phyloP scores from a whole-genome alignment of 2,888 invertebrate species.

The Julus scandinavius region DNA sequence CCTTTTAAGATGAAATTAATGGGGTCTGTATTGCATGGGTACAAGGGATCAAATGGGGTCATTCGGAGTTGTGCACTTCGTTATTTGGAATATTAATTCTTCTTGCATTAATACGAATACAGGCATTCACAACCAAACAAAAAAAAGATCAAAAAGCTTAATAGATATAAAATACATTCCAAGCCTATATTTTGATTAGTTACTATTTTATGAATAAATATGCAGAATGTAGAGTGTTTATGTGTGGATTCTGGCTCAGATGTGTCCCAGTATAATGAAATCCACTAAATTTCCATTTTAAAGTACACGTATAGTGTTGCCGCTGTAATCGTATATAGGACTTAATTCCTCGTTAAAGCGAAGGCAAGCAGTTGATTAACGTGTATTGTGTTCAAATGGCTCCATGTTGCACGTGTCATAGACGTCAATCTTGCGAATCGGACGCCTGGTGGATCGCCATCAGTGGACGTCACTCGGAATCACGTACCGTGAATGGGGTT shows the following conservation, averaged over 20 bases:
- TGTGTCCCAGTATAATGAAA: too few relatives aligned
- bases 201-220: too few relatives aligned
- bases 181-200: too few relatives aligned
- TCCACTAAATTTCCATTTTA: too few relatives aligned
- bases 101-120: too few relatives aligned
- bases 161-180: too few relatives aligned
- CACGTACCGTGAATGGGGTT: background rate
- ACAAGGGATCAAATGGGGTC: background rate
- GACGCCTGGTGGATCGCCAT: background rate
- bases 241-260: too few relatives aligned
- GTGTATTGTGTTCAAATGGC: background rate
- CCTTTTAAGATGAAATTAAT: background rate
- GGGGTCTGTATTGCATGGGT: background rate
- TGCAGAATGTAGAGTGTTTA: too few relatives aligned
- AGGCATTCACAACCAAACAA: too few relatives aligned
- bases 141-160: too few relatives aligned
- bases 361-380: background rate
- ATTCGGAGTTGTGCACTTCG: background rate
- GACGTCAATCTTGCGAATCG: background rate
- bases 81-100: background rate
- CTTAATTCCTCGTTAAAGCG: background rate
- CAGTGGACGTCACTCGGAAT: background rate
- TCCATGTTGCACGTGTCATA: background rate
- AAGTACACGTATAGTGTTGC: too few relatives aligned
- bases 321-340: too few relatives aligned